Conservation (phyloP, 2,113 vertebrate species). For the Oreochromis aureus region DNA sequence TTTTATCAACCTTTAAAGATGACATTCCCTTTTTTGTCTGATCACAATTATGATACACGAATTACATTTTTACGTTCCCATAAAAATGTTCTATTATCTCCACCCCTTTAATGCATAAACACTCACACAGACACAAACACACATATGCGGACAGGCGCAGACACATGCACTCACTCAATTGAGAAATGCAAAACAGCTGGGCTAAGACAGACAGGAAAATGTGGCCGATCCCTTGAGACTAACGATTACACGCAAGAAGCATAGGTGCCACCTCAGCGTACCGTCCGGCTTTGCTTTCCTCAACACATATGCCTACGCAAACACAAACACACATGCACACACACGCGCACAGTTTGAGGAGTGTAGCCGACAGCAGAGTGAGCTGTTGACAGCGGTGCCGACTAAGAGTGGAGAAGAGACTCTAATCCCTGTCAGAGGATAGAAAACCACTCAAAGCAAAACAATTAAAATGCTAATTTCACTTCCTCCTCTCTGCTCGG, state of each 20-base stretch:
- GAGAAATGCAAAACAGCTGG: slow-evolving; percentile 53
- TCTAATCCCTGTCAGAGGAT: slow-evolving; percentile 59
- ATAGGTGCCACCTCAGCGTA: slow-evolving; percentile 14
- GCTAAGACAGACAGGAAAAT: slow-evolving; percentile 46
- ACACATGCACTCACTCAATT: slow-evolving; percentile 3
- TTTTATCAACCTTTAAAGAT: not conserved
- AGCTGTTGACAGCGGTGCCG: slow-evolving; percentile 39
- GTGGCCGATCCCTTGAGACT: slow-evolving; percentile 20
- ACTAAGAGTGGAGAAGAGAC: slow-evolving; percentile 15
- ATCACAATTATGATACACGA: not conserved
- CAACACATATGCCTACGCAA: not conserved
- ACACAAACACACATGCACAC: not conserved
- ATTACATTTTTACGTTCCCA: not conserved
- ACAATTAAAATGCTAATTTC: slow-evolving; percentile 74
- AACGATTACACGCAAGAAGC: slow-evolving; percentile 41
- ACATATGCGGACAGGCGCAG: not conserved
- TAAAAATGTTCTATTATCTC: not conserved
- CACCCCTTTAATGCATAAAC: not conserved
- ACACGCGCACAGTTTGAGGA: not conserved
- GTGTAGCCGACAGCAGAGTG: slow-evolving; percentile 38
- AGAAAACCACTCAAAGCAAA: slow-evolving; percentile 64
- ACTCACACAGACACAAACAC: not conserved
- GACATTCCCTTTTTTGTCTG: not conserved
- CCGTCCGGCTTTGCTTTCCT: not conserved
- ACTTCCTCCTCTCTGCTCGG: slow-evolving; percentile 42